A percentile compares a stretch with the other conserved stretches of the same genome.
Conservation (phyloP, 2,888 invertebrate species). For the Chironomus tentans region DNA sequence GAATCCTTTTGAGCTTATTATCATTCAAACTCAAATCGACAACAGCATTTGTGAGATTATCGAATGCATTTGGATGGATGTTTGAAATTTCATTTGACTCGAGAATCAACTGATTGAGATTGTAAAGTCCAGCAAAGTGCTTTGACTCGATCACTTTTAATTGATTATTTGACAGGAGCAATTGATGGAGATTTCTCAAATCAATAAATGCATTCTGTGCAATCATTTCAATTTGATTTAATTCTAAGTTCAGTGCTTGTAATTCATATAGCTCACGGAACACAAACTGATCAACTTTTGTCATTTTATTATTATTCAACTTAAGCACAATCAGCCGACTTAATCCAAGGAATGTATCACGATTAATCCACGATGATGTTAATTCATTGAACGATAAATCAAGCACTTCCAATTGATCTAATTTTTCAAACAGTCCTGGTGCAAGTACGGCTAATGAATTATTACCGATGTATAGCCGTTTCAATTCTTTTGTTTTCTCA, state of each 20-base stretch:
- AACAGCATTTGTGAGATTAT: constrained; percentile 61
- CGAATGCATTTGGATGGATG: constrained; percentile 61
- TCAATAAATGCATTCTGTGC: constrained; percentile 65
- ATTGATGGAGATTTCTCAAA: constrained; percentile 65
- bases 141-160: constrained; percentile 58
- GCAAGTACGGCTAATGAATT: constrained; percentile 67
- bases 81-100: constrained; percentile 63
- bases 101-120: constrained; percentile 61
- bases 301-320: constrained; percentile 61
- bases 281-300: constrained; percentile 58
- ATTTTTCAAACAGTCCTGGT: constrained; percentile 61
- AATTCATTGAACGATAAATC: constrained; percentile 66
- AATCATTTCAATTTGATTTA: constrained; percentile 59
- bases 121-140: constrained; percentile 64
- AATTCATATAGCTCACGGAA: constrained; percentile 67
- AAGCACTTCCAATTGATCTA: constrained; percentile 62
- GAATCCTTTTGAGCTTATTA: constrained; percentile 60
- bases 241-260: constrained; percentile 64
- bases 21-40: constrained; percentile 68
- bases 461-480: constrained; percentile 65
- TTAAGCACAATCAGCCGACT: constrained; percentile 65
- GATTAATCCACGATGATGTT: constrained; percentile 67
- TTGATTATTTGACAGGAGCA: constrained; percentile 64
- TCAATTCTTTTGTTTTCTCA: constrained; percentile 59
- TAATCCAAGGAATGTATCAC: constrained; percentile 66